Conservation (phyloP, 2,888 invertebrate genomes). For the Onchidella celtica region DNA sequence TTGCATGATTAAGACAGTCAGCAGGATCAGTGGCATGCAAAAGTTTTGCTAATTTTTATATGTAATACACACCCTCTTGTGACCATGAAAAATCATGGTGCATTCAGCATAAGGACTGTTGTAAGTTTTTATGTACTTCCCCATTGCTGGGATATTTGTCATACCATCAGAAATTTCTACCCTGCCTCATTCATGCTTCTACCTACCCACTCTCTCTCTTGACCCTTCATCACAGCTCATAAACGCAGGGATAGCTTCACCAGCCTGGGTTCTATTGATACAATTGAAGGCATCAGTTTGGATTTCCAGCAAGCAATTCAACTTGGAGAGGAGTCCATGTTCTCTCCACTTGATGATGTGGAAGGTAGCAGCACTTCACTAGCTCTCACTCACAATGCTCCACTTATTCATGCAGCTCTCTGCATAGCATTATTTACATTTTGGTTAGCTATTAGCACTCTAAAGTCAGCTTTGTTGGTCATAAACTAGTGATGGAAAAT, state of each 20-base stretch:
- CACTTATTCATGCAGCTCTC: too few species aligned
- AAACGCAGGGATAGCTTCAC: constrained; percentile 59
- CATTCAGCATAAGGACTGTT: too few species aligned
- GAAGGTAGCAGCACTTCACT: constrained; percentile 51
- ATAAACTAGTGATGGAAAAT: too few species aligned
- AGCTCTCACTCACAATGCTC: not conserved
- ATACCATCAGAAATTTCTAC: not conserved
- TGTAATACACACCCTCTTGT: not conserved
- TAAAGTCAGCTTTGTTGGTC: not conserved
- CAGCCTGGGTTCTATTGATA: constrained; percentile 66
- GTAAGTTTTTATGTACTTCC: constrained; percentile 1
- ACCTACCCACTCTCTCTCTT: too few species aligned
- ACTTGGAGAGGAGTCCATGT: constrained; percentile 67
- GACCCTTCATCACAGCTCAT: constrained; percentile 53
- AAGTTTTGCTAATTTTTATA: too few species aligned
- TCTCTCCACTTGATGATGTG: constrained; percentile 42
- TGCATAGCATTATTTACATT: too few species aligned
- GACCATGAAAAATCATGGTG: not conserved
- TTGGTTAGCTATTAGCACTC: not conserved
- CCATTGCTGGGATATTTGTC: not conserved
- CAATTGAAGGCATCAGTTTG: constrained; percentile 71
- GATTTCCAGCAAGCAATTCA: constrained; percentile 73
- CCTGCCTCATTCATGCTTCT: too few species aligned
- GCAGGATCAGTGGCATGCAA: too few species aligned
- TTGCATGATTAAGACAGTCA: too few species aligned